Conservation (phyloP, 2,888 invertebrate species). For the Micoletzkya japonica region DNA sequence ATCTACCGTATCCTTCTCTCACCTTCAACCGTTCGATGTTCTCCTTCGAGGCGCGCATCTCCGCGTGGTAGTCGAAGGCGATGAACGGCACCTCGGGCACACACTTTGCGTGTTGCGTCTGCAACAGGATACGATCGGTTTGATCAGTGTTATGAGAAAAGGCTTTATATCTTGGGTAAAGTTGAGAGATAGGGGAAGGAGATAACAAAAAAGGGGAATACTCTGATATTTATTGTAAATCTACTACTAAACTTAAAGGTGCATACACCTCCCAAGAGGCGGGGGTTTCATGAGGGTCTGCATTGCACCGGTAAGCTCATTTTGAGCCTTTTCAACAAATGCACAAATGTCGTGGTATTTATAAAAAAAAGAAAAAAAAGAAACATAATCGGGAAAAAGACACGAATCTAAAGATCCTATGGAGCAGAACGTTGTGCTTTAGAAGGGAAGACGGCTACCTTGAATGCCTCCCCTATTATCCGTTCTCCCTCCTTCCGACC, state of each 20-base stretch:
- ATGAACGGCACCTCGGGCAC: constrained; percentile 79
- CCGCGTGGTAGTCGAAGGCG: constrained; percentile 76
- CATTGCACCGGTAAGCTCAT: too few relatives aligned
- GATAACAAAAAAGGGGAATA: not conserved
- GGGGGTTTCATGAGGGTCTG: not conserved
- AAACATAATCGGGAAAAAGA: too few relatives aligned
- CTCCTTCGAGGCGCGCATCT: constrained; percentile 48
- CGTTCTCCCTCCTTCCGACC: constrained; percentile 93
- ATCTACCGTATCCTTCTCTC: too few relatives aligned
- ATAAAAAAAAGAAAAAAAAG: too few relatives aligned
- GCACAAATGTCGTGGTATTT: too few relatives aligned
- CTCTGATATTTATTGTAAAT: not conserved
- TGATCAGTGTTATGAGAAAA: too few relatives aligned
- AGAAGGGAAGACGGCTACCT: too few relatives aligned
- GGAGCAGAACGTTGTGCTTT: too few relatives aligned
- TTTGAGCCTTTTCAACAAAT: too few relatives aligned
- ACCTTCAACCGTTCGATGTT: constrained; percentile 27
- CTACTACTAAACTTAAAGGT: too few relatives aligned
- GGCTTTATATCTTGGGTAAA: not conserved
- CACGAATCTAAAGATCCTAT: too few relatives aligned
- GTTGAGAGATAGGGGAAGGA: not conserved
- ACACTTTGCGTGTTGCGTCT: constrained; percentile 70
- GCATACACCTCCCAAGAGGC: not conserved
- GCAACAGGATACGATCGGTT: too few relatives aligned
- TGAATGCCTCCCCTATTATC: constrained; percentile 88